These are phyloP conservation scores for Drosophila sproati DNA, from an alignment of 1,140 invertebrate genomes.

Conservation along the genomic window DNA sequence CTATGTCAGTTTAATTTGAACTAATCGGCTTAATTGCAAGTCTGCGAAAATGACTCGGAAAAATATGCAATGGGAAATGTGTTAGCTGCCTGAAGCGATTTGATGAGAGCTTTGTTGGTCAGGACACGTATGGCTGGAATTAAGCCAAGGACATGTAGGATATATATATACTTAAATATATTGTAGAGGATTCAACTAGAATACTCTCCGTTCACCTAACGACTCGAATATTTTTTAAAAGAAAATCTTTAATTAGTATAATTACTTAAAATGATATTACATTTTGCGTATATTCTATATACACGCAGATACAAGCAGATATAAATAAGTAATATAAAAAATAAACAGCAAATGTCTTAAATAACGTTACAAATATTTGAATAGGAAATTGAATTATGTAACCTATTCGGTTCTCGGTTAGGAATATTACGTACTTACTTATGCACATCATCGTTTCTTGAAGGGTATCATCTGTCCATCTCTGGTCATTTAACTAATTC, in stretches of 20 bases:
- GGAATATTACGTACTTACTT: not conserved
- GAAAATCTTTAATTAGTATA: too few relatives aligned
- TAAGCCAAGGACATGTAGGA: not conserved
- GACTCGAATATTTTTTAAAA: too few relatives aligned
- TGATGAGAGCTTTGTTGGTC: not conserved
- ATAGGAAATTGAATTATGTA: not conserved
- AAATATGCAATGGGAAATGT: constrained; percentile 6
- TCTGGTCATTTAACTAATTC: constrained; percentile 13
- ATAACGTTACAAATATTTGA: too few relatives aligned
- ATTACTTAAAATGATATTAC: too few relatives aligned
- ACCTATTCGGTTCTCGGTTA: constrained; percentile 1
- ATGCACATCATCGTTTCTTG: not conserved
- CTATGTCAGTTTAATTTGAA: not conserved
- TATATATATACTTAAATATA: too few relatives aligned
- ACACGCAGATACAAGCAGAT: too few relatives aligned
- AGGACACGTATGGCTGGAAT: not conserved
- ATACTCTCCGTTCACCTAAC: too few relatives aligned
- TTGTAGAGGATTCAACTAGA: too few relatives aligned
- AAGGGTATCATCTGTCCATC: constrained; percentile 42
- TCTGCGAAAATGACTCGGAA: not conserved
- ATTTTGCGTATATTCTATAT: too few relatives aligned
- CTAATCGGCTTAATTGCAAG: not conserved
- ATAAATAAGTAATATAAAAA: too few relatives aligned
- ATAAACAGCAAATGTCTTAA: too few relatives aligned
- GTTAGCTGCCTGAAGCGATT: not conserved